Conservation (phyloP, 2,113 vertebrate species). For the Grammomys surdaster region DNA sequence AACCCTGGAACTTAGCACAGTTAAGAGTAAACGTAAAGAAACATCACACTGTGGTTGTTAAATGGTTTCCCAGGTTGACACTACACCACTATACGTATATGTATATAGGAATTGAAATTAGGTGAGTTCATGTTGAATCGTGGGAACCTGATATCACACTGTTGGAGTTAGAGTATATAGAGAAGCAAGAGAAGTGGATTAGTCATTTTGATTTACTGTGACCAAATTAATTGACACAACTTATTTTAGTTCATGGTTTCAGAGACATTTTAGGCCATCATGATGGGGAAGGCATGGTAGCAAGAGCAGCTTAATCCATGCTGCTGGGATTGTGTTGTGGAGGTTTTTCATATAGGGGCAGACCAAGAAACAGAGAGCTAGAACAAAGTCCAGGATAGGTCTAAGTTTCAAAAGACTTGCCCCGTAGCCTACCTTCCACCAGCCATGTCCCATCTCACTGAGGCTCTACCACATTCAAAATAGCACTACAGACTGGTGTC, state of each 20-base stretch:
- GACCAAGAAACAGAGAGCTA: neutral
- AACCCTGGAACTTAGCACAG: slow-evolving; percentile 30
- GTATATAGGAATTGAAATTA: neutral
- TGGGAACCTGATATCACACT: slow-evolving; percentile 16
- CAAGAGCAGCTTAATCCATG: neutral
- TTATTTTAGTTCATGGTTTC: neutral
- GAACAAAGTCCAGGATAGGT: neutral
- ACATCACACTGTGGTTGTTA: neutral
- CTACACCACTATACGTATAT: neutral
- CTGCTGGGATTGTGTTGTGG: neutral
- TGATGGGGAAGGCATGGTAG: neutral
- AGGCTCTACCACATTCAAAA: neutral
- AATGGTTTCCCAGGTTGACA: slow-evolving; percentile 23
- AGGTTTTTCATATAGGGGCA: neutral
- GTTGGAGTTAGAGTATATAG: slow-evolving; percentile 26
- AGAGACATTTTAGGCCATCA: neutral
- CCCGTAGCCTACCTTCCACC: neutral
- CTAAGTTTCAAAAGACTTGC: neutral
- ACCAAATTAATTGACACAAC: neutral
- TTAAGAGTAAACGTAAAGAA: slow-evolving; percentile 31
- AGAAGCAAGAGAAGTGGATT: neutral
- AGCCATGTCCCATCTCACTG: neutral
- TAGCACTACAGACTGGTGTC: neutral
- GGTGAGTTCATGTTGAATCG: neutral
- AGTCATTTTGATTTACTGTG: neutral